Conservation (phyloP, 1,140 invertebrate genomes). For the Caerostris darwini region DNA sequence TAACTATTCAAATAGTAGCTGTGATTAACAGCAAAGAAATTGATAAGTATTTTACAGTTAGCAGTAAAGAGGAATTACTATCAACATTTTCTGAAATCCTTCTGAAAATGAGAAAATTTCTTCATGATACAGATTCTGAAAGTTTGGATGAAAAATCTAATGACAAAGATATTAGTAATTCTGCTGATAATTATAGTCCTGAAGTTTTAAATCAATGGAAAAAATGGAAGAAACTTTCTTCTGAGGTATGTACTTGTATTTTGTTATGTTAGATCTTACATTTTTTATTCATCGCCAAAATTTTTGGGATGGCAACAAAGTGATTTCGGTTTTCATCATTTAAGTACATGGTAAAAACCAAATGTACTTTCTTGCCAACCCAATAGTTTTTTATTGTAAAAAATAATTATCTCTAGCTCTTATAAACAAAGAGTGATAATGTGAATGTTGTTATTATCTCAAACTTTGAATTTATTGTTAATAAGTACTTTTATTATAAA, state of each 20-base stretch:
- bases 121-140: conserved; percentile 26
- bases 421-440: too few species aligned
- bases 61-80: conserved; percentile 20
- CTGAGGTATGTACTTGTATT: conserved; percentile 44
- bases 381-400: too few species aligned
- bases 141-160: not conserved
- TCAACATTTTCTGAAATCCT: conserved; percentile 37
- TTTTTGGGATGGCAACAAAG: too few species aligned
- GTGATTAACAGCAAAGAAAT: conserved; percentile 38
- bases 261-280: too few species aligned
- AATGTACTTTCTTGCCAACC: too few species aligned
- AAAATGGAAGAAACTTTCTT: conserved; percentile 51
- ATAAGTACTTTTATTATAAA: too few species aligned
- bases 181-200: not conserved
- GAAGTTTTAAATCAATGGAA: conserved; percentile 48
- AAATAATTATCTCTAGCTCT: too few species aligned
- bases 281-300: too few species aligned
- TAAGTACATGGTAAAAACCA: too few species aligned
- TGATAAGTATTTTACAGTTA: not conserved
- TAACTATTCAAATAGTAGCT: conserved; percentile 61
- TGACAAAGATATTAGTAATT: not conserved
- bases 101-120: conserved; percentile 49
- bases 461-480: too few species aligned
- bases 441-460: too few species aligned
- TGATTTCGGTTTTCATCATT: too few species aligned